phyloP scores from a whole-genome alignment of 92 coral and sea anemone genomes.

The Scolanthus callimorphus region DNA sequence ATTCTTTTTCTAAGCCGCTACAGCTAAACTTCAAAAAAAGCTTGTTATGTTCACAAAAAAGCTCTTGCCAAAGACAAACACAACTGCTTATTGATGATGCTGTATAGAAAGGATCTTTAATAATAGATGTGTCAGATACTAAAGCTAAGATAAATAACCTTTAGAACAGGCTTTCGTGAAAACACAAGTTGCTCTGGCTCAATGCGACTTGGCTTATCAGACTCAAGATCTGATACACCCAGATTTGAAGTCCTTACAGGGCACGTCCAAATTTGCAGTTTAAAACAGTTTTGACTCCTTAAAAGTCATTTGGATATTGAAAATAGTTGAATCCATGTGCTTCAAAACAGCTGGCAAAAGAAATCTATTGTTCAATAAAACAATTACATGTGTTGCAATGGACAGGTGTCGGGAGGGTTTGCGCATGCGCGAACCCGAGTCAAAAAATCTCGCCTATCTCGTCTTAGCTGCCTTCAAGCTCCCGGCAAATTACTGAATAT shows the following conservation, averaged over 20 bases:
- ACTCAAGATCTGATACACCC: not conserved
- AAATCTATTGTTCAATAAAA: conserved; percentile 37
- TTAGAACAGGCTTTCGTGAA: not conserved
- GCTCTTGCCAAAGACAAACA: conserved; percentile 27
- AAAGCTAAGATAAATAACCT: conserved; percentile 28
- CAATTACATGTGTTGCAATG: conserved; percentile 54
- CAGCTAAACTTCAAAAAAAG: too few species aligned
- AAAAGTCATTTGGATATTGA: too few species aligned
- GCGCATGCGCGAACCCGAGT: conserved; percentile 46
- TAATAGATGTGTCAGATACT: conserved; percentile 59
- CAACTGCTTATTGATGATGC: conserved; percentile 21
- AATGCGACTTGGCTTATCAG: too few species aligned
- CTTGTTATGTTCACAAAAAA: too few species aligned
- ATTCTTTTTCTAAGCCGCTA: too few species aligned
- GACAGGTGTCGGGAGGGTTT: conserved; percentile 58
- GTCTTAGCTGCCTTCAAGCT: not conserved
- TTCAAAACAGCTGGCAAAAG: conserved; percentile 74
- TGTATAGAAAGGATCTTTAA: conserved; percentile 38
- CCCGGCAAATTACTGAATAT: not conserved
- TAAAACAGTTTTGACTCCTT: too few species aligned
- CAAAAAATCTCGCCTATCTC: too few species aligned
- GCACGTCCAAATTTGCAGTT: conserved; percentile 4
- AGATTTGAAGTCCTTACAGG: not conserved
- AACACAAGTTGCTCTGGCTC: too few species aligned
- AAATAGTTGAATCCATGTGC: too few species aligned